A percentile compares a stretch with the other conserved stretches of the same genome.
These are phyloP conservation scores for Pheosia gnoma DNA, from an alignment of 2,888 invertebrate genomes.

Conservation along the genomic window DNA sequence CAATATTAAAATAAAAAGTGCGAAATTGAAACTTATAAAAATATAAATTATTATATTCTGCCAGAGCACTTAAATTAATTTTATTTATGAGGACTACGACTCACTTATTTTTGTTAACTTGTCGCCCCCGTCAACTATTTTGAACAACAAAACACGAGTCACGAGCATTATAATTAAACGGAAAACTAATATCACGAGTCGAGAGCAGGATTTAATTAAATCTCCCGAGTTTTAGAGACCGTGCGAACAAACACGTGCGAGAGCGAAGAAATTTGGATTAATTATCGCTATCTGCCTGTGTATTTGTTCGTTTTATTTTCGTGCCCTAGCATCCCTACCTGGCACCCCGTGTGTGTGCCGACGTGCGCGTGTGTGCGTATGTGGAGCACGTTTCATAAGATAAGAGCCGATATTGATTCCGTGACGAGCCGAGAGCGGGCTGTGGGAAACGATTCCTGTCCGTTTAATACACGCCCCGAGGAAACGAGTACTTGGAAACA, in stretches of 20 bases:
- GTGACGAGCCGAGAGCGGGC: slow-evolving; percentile 77
- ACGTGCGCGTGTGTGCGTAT: slow-evolving; percentile 55
- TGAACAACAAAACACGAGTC: slow-evolving; percentile 27
- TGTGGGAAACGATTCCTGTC: slow-evolving; percentile 81
- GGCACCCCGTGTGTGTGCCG: slow-evolving; percentile 45
- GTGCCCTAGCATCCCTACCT: slow-evolving; percentile 46
- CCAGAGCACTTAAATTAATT: not conserved
- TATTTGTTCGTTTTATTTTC: slow-evolving; percentile 60
- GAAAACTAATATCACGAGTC: slow-evolving; percentile 57
- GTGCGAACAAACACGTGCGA: slow-evolving; percentile 62
- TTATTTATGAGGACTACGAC: not conserved
- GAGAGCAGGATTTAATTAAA: slow-evolving; percentile 66
- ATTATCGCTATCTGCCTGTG: slow-evolving; percentile 63
- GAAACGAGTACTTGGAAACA: slow-evolving; percentile 59
- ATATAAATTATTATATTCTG: not conserved
- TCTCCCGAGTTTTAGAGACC: slow-evolving; percentile 58
- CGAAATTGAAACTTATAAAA: not conserved
- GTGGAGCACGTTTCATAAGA: slow-evolving; percentile 80
- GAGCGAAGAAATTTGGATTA: slow-evolving; percentile 70
- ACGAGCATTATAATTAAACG: slow-evolving; percentile 49
- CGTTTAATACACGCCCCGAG: slow-evolving; percentile 77
- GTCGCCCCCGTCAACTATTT: slow-evolving; percentile 23
- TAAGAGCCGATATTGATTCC: slow-evolving; percentile 84
- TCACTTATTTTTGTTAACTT: slow-evolving; percentile 3
- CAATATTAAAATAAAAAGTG: not conserved